Base-by-base conservation (phyloP, 2,113 vertebrate genomes). In the Lates calcarifer region DNA sequence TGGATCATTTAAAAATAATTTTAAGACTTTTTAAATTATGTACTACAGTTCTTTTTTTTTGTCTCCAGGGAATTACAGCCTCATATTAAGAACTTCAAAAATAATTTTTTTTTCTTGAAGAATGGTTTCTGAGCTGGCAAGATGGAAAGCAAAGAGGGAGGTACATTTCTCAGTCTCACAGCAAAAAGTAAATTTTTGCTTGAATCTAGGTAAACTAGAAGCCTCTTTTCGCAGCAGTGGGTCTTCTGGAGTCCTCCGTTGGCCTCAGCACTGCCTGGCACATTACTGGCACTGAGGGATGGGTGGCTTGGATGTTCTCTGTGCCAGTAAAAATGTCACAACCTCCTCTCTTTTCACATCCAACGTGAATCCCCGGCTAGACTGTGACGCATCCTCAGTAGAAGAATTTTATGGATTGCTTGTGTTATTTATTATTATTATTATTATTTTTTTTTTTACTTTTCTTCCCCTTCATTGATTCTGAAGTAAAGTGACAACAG, bases 201-300 rank as follows among this genome's bases (percentile, higher is more conserved):
- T 57, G 12, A 77, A 74, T 78, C 31, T 6, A 24, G 9, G 24
- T 60, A 47, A 69, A 84, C 53, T 78, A 43, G 64, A 87, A 90
- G 92, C 90, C 94, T 85, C 93, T 94, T 94, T 83, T 95, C 92
- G 93, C 94, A 92, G 74, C 53, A 86, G 94, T 89, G 94, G 94
- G 93, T 90, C 88, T 81, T 90, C 17, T 67, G n/a, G 89, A 87
- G 83, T 90, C 92, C 93, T 93, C 92, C 90, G 72, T 91, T 90
- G 86, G 89, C 89, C 83, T 88, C 65, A 86, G 89, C 90, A 90
- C 93, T 93, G 94, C 92, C 93, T 90, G 91, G 89, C 90, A 90
- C 90, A 79, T 90, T 65, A 74, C 83, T 85, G 87, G 85, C 91
- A 91, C 85, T 22, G 89, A 91, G 87, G 70, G 75, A 66, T 9